These are phyloP conservation scores for Rhopalosiphum padi DNA, from an alignment of 1,140 invertebrate genomes.

Conservation along the genomic window DNA sequence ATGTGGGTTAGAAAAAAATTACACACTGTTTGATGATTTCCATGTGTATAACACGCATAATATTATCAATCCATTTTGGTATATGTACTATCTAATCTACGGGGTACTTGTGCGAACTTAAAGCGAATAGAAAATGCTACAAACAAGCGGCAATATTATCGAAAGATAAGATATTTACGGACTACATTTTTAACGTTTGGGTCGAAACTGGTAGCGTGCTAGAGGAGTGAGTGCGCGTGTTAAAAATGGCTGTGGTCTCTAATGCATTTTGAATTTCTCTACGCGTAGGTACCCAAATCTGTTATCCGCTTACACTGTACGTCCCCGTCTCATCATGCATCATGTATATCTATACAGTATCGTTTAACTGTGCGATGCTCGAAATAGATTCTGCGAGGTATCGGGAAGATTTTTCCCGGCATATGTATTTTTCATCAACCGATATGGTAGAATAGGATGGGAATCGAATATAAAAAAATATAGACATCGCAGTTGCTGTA, in stretches of 20 bases:
- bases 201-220: background rate
- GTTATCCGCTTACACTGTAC: background rate
- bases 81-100: background rate
- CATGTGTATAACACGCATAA: background rate
- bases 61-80: background rate
- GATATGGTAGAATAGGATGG: background rate
- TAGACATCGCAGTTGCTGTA: background rate
- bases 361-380: background rate
- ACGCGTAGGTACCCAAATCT: background rate
- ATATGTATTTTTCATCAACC: background rate
- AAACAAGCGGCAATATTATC: background rate
- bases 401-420: background rate
- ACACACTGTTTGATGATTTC: background rate
- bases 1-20: background rate
- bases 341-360: background rate
- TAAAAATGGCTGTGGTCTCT: slow-evolving; percentile 18
- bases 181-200: background rate
- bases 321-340: background rate
- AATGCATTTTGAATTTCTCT: slow-evolving; percentile 13
- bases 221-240: background rate
- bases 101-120: background rate
- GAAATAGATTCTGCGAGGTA: background rate
- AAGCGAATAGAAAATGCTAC: background rate
- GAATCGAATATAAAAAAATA: background rate
- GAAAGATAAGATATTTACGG: background rate